Evolutionary conservation across 2,113 vertebrate species (phyloP).

Genomic region (Lanius collurio): DNA sequence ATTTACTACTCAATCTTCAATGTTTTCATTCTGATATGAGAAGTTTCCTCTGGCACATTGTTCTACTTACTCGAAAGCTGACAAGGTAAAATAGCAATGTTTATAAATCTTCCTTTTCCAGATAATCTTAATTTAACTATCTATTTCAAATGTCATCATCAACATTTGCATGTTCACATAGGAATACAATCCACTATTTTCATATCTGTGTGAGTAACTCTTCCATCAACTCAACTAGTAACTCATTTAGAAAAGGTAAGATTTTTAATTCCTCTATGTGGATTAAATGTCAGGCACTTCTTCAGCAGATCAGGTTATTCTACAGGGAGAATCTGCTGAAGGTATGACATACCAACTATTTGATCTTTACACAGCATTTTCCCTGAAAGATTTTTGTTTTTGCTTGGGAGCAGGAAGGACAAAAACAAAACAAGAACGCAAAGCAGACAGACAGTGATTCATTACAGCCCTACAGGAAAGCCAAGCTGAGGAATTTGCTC

Average conservation of each 20-base stretch:
- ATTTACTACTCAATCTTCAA: not conserved
- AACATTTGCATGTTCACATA: not conserved
- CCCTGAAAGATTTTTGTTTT: not conserved
- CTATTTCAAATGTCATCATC: not conserved
- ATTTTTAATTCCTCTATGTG: not conserved
- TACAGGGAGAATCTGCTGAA: not conserved
- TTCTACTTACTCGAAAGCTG: not conserved
- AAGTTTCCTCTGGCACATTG: not conserved
- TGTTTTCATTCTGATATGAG: not conserved
- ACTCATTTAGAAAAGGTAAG: not conserved
- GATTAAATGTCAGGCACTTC: not conserved
- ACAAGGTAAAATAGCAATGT: not conserved
- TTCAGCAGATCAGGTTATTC: not conserved
- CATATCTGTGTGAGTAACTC: not conserved
- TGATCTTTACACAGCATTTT: not conserved
- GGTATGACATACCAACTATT: not conserved
- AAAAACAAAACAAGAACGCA: slow-evolving; percentile 4
- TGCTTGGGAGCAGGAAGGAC: slow-evolving; percentile 1
- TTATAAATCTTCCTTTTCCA: not conserved
- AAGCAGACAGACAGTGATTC: not conserved
- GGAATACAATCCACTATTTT: not conserved
- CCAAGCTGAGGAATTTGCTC: not conserved
- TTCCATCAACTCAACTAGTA: not conserved
- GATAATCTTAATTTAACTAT: not conserved
- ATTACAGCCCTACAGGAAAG: slow-evolving; percentile 19